Evolutionary conservation across 2,113 vertebrate genomes (phyloP), one percentile per base, ranked within the genome.

Genomic region (Scophthalmus maximus): DNA sequence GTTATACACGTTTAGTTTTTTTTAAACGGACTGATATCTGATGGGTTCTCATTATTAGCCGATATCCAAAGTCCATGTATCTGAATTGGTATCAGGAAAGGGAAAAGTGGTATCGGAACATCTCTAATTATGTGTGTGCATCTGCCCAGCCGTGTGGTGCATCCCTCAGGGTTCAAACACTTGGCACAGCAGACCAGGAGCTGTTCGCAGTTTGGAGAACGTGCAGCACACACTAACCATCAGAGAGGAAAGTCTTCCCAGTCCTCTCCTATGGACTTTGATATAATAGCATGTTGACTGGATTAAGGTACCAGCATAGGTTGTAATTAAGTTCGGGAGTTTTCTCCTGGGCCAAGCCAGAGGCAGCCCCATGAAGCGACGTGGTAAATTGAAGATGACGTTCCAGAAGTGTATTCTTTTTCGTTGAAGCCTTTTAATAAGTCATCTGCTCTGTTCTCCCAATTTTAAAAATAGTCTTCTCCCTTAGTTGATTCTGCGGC

Each of bases 291-390:
- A 89, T 83, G 72, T 78, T 86, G 77, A 81, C 76, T 88, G 58
- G 68, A 85, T 91, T 87, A 86, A 88, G 76, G 84, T 79, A 82
- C 74, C 77, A 68, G 52, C 34, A 29, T 73, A 85, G 68, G 85
- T 76, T 85, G 56, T 85, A 84, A 89, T 91, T 84, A 88, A 80
- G 71, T 78, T 76, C n/a, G 75, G 62, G 69, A 86, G 69, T 79
- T 79, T 79, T 86, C 75, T 85, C 70, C 44, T 49, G 57, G 74
- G 65, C 70, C 60, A 52, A 68, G 69, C 68, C 78, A 79, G 65
- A 60, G 52, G 76, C 76, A 36, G 29, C n/a, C 64, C 8, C 32
- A 52, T 51, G 74, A 82, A 79, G 58, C 10, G 5, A 84, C 71
- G 70, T 70, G 69, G 68, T 69, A 72, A 85, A 89, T 78, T 63